Base-by-base conservation (phyloP, 2,797 vertebrate genomes). In the Glossophaga mutica region DNA sequence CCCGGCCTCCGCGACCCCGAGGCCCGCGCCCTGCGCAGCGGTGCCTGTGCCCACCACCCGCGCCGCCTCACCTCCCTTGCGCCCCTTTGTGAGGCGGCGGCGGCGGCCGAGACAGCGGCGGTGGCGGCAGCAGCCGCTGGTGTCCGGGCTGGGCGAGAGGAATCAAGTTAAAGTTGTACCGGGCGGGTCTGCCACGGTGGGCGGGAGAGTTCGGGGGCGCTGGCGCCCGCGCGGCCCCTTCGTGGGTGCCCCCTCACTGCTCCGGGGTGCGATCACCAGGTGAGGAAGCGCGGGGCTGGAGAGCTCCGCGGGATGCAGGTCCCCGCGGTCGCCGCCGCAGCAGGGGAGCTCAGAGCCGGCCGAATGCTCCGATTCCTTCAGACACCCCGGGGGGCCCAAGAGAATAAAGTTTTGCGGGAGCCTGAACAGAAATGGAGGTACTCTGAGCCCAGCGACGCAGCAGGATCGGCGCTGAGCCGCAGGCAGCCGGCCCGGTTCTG, bases 321-420 rank as follows among this genome's bases (percentile, higher is more conserved):
- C 62, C 92, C 79, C 48, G 62, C 34, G 16, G 93, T 68, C 8
- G 90, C 92, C 79, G 85, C 94, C 15, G 83, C 86, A 12, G 79
- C 86, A 19, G 89, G 50, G 42, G 77, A 90, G 77, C 88, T 46
- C 48, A 34, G 88, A 67, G 92, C 84, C 37, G 3, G 82, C 89
- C 29, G 42, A 52, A 19, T 6, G 74, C 74, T 83, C 68, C 59
- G 83, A 74, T 34, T 67, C 87, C 95, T 82, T 83, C 88, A 50
- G 84, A 85, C 77, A 82, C 73, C 26, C 76, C 6, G 3, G 44
- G 32, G 71, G 18, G 21, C 67, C 77, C 96, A 39, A 93, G 85
- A 94, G 87, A 92, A 97, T 88, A 97, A 97, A 97, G 96, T 98
- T 98, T 96, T 59, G 94, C 84, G 4, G 79, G 34, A 87, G 94